A percentile compares a stretch with the other conserved stretches of the same genome.
These are phyloP conservation scores for Nothocercus nigrocapillus DNA, from an alignment of 2,113 vertebrate genomes.

Conservation along the genomic window DNA sequence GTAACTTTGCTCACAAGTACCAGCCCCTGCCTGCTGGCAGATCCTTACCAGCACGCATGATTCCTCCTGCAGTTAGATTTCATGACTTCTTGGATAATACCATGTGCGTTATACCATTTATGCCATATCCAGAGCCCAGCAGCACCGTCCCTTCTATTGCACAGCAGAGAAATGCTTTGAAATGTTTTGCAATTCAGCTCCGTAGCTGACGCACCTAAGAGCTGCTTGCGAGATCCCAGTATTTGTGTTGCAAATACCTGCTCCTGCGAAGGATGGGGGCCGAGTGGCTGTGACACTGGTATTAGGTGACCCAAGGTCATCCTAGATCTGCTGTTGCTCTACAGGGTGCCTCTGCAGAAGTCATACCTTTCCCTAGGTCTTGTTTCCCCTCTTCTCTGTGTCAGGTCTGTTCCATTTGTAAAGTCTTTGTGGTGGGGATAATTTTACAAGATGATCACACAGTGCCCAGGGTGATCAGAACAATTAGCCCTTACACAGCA, in stretches of 20 bases:
- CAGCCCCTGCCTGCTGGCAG: not conserved
- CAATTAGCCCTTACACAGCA: fast-evolving
- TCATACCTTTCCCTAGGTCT: not conserved
- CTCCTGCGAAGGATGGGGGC: not conserved
- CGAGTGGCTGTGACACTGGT: not conserved
- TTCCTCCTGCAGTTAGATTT: not conserved
- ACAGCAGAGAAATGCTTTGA: not conserved
- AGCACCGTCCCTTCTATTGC: not conserved
- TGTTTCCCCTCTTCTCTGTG: not conserved
- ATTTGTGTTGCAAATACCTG: not conserved
- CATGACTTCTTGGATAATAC: not conserved
- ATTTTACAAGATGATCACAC: not conserved
- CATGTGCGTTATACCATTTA: not conserved
- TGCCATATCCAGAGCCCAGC: not conserved
- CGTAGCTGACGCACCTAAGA: not conserved
- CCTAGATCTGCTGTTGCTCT: not conserved
- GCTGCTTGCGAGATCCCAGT: not conserved
- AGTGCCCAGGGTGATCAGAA: not conserved
- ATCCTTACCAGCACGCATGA: not conserved
- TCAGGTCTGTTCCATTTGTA: not conserved
- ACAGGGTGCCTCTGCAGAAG: not conserved
- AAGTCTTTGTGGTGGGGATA: not conserved
- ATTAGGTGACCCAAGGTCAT: not conserved
- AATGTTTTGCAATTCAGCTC: not conserved
- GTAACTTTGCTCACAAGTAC: not conserved